These are phyloP conservation scores for Lerista edwardsae DNA, from an alignment of 2,797 vertebrate genomes.

Conservation along the genomic window DNA sequence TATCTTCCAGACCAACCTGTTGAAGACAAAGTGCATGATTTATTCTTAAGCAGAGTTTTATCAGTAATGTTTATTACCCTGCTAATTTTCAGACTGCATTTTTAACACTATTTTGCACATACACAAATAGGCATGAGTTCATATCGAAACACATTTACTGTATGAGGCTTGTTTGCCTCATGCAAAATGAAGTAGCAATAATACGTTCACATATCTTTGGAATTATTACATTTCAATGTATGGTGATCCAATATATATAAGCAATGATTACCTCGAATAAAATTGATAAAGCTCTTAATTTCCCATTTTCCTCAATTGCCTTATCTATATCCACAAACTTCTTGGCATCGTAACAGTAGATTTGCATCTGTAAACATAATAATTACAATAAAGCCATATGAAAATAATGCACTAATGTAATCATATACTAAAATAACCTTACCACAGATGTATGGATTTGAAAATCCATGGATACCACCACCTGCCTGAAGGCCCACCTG, in stretches of 20 bases:
- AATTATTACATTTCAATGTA: constrained; percentile 46
- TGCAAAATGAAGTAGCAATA: background rate
- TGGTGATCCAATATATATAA: constrained; percentile 36
- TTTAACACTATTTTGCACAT: constrained; percentile 34
- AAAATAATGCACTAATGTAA: constrained; percentile 3
- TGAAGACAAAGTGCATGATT: constrained; percentile 55
- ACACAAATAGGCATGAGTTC: too few species aligned
- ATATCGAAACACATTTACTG: background rate
- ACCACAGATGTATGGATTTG: too few species aligned
- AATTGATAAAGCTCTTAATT: constrained; percentile 90
- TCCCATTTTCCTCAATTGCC: constrained; percentile 86
- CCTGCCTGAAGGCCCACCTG: too few species aligned
- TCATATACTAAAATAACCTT: background rate
- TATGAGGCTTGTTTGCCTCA: background rate
- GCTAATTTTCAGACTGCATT: background rate
- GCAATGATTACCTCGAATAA: constrained; percentile 89
- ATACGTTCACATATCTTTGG: background rate
- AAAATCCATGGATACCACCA: too few species aligned
- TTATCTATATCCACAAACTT: constrained; percentile 86
- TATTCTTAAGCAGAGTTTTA: constrained; percentile 21
- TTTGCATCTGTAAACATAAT: constrained; percentile 90
- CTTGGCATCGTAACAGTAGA: constrained; percentile 89
- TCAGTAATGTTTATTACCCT: background rate
- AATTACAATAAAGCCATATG: background rate
- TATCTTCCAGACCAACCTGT: constrained; percentile 88